phyloP scores from a whole-genome alignment of 2,113 vertebrate genomes.

The Sceloporus undulatus region DNA sequence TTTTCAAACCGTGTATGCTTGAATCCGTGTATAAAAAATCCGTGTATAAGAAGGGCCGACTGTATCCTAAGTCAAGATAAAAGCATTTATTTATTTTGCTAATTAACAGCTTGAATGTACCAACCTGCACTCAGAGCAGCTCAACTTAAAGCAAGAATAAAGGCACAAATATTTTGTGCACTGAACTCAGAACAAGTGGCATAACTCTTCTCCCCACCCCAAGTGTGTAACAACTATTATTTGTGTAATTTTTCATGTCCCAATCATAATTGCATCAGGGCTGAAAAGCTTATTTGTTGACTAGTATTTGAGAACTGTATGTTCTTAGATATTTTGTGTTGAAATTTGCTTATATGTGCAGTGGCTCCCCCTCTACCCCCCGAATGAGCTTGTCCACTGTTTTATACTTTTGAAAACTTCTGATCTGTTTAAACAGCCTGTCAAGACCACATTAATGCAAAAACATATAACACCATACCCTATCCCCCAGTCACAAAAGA shows the following conservation, averaged over 20 bases:
- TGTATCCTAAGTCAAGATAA: neutral
- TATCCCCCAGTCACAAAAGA: neutral
- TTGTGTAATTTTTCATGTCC: neutral
- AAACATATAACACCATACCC: neutral
- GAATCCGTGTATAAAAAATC: no score
- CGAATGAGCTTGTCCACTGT: neutral
- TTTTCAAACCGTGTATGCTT: no score
- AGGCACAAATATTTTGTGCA: neutral
- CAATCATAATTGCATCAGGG: neutral
- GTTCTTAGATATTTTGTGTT: neutral
- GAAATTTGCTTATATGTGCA: constrained; percentile 1
- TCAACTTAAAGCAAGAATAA: neutral
- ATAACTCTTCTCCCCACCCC: neutral
- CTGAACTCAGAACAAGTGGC: neutral
- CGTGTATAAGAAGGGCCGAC: no score
- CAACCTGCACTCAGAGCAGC: neutral
- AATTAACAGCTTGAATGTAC: neutral
- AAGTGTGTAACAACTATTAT: neutral
- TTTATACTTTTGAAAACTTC: constrained; percentile 29
- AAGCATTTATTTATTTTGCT: neutral
- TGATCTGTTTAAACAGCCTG: constrained; percentile 49
- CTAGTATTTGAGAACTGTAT: neutral
- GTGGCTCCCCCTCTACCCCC: neutral
- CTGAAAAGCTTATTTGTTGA: constrained; percentile 5
- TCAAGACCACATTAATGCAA: constrained; percentile 24